A percentile compares a stretch with the other conserved stretches of the same genome.
Conservation (phyloP, 2,113 vertebrate species). For the Perognathus longimembris region DNA sequence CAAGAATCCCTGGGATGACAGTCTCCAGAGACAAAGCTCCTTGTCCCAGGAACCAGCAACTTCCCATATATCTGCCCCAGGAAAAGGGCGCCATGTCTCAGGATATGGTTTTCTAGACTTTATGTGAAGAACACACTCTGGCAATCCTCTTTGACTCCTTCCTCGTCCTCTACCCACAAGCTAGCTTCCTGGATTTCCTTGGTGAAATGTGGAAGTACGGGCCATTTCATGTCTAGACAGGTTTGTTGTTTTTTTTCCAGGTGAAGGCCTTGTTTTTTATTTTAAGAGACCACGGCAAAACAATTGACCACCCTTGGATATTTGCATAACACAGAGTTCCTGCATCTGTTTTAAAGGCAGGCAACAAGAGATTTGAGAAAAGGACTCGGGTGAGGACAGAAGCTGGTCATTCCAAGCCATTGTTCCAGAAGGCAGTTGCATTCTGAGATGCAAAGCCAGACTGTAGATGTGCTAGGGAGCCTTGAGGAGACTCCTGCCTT, state of each 20-base stretch:
- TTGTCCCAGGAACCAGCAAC: background rate
- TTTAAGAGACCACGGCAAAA: background rate
- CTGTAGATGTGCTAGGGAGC: fast-evolving
- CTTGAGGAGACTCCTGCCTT: background rate
- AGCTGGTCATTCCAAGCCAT: background rate
- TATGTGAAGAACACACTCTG: background rate
- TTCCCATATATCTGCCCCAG: conserved; percentile 51
- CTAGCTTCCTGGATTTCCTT: background rate
- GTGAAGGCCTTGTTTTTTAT: fast-evolving
- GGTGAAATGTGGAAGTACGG: background rate
- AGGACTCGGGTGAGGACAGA: background rate
- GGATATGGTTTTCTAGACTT: background rate
- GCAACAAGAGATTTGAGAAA: background rate
- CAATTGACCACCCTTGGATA: no score
- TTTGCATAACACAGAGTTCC: background rate
- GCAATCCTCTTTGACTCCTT: background rate
- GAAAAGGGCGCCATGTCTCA: conserved; percentile 2
- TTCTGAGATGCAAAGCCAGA: background rate
- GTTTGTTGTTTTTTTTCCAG: background rate
- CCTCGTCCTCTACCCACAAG: no score
- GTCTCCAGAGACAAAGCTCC: background rate
- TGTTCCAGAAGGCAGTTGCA: background rate
- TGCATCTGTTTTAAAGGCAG: background rate
- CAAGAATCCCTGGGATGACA: conserved; percentile 54
- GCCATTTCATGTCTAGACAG: fast-evolving